Conservation (phyloP, 92 coral and sea anemone species). For the Pocillopora meandrina region DNA sequence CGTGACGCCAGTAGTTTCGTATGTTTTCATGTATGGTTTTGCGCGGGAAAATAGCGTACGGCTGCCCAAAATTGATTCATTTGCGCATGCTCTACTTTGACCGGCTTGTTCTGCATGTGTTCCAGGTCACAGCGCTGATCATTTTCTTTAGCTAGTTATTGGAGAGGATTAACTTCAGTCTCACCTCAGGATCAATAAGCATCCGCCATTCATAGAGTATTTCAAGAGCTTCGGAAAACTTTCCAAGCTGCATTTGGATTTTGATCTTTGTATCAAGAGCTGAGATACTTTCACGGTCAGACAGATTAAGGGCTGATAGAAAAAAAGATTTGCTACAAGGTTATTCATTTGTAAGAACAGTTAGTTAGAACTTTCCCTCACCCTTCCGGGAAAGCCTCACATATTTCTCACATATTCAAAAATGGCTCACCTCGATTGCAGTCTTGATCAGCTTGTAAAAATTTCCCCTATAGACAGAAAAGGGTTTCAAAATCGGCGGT, state of each 20-base stretch:
- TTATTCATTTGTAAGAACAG: too few relatives aligned
- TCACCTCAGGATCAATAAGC: slow-evolving; percentile 2
- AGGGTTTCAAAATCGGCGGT: not conserved
- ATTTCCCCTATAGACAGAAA: not conserved
- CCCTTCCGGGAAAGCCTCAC: too few relatives aligned
- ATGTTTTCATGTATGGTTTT: too few relatives aligned
- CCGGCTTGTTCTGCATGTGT: too few relatives aligned
- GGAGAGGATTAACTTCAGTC: not conserved
- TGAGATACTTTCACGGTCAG: not conserved
- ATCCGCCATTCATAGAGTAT: not conserved
- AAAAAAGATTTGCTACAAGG: not conserved
- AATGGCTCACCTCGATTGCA: slow-evolving; percentile 12
- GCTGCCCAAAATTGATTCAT: too few relatives aligned
- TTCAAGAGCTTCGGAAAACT: not conserved
- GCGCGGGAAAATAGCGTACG: too few relatives aligned
- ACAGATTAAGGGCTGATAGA: not conserved
- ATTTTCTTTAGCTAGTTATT: not conserved
- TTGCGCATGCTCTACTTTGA: too few relatives aligned
- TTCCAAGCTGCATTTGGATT: not conserved
- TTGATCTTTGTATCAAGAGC: slow-evolving; percentile 13
- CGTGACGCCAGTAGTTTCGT: too few relatives aligned
- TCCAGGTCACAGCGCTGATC: too few relatives aligned
- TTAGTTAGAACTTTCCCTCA: too few relatives aligned
- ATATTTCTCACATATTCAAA: too few relatives aligned
- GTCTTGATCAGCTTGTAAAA: not conserved